Evolutionary conservation across 2,113 vertebrate genomes (phyloP).

Genomic region (Odontophorus gujanensis): DNA sequence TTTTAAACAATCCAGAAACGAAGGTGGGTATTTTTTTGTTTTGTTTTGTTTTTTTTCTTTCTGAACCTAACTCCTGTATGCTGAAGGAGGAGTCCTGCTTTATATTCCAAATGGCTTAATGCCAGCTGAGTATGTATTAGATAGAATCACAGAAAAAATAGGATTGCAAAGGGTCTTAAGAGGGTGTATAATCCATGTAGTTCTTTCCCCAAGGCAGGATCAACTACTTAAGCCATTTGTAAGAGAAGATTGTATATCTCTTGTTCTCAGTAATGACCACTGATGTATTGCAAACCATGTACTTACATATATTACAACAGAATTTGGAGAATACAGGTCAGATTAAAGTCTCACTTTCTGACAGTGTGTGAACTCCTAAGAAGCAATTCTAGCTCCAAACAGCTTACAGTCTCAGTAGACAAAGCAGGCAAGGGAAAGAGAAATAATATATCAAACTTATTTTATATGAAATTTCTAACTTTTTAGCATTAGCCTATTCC

Average conservation of each 20-base stretch:
- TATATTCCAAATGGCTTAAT: background rate
- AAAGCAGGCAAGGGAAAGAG: background rate
- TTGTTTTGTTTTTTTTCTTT: background rate
- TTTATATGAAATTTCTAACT: background rate
- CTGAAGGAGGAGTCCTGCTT: background rate
- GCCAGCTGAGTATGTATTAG: background rate
- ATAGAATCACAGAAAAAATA: conserved; percentile 7
- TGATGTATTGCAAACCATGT: conserved; percentile 5
- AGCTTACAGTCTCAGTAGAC: background rate
- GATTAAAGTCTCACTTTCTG: background rate
- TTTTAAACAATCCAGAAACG: background rate
- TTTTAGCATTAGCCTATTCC: background rate
- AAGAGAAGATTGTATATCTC: conserved; percentile 2
- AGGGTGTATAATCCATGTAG: conserved; percentile 1
- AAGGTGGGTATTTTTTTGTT: too few relatives aligned
- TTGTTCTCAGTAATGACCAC: conserved; percentile 21
- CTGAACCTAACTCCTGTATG: fast-evolving
- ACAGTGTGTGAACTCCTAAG: background rate
- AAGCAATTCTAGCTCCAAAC: background rate
- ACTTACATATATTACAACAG: background rate
- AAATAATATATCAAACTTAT: background rate
- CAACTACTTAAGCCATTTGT: conserved; percentile 37
- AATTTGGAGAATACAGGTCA: background rate
- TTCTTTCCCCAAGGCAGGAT: conserved; percentile 26
- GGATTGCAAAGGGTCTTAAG: background rate